Evolutionary conservation across 2,888 invertebrate genomes (phyloP).

Genomic region (Latrodectus hesperus): DNA sequence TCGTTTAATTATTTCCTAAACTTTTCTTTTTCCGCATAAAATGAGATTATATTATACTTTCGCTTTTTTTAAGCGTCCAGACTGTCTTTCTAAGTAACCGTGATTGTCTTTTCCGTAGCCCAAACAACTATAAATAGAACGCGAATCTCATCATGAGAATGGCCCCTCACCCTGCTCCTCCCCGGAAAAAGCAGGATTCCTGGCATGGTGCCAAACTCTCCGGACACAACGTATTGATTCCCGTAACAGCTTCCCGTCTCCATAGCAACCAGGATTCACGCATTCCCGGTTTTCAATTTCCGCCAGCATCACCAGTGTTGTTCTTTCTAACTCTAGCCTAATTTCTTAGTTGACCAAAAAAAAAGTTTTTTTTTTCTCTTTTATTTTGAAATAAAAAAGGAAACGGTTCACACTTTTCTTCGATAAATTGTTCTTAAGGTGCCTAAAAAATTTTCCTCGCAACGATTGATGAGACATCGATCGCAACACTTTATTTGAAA

Average conservation of each 20-base stretch:
- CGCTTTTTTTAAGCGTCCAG: too few relatives aligned
- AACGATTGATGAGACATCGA: too few relatives aligned
- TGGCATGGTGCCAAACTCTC: constrained; percentile 29
- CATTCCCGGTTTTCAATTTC: constrained; percentile 43
- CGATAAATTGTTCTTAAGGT: too few relatives aligned
- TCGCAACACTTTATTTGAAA: too few relatives aligned
- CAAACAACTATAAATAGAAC: constrained; percentile 43
- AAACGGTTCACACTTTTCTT: background rate
- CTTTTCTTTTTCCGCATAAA: too few relatives aligned
- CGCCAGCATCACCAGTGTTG: constrained; percentile 22
- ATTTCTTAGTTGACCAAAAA: constrained; percentile 2
- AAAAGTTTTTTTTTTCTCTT: too few relatives aligned
- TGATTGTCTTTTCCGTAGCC: background rate
- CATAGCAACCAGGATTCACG: constrained; percentile 27
- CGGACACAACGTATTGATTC: constrained; percentile 49
- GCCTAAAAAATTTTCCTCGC: too few relatives aligned
- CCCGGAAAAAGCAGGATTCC: background rate
- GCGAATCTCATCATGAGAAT: background rate
- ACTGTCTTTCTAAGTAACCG: background rate
- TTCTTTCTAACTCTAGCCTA: background rate
- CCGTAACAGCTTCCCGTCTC: constrained; percentile 8
- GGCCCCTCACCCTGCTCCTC: background rate
- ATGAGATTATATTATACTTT: too few relatives aligned
- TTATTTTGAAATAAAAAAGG: too few relatives aligned
- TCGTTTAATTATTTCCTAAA: too few relatives aligned